These are phyloP conservation scores for Nemoura dubitans DNA, from an alignment of 2,888 invertebrate genomes.

Conservation along the genomic window DNA sequence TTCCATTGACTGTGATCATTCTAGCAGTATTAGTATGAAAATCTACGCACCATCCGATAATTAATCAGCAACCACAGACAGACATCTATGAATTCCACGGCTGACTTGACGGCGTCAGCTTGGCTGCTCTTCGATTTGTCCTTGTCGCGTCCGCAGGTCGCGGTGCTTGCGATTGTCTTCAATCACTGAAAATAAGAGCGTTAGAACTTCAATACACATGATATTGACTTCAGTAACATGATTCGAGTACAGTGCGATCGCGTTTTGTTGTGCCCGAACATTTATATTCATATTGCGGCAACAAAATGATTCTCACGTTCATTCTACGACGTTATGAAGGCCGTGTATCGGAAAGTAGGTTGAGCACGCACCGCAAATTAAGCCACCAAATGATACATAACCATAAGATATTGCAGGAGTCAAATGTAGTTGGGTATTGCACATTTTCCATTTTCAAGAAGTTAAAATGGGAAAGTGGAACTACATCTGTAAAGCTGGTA, in stretches of 20 bases:
- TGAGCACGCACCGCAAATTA: not conserved
- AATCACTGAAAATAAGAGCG: not conserved
- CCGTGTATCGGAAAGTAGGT: constrained; percentile 2
- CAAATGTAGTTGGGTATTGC: not conserved
- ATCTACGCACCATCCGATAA: not conserved
- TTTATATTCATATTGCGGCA: not conserved
- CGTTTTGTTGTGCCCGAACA: not conserved
- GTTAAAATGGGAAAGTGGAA: constrained; percentile 21
- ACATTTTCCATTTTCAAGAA: not conserved
- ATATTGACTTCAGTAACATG: not conserved
- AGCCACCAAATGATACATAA: not conserved
- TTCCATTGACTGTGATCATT: not conserved
- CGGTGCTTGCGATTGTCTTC: constrained; percentile 1
- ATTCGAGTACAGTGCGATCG: not conserved
- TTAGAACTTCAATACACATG: not conserved
- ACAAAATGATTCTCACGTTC: not conserved
- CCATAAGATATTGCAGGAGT: not conserved
- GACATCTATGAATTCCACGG: not conserved
- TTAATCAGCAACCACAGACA: not conserved
- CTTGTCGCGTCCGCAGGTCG: not conserved
- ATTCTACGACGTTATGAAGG: not conserved
- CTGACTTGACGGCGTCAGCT: not conserved
- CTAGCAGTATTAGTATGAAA: not conserved
- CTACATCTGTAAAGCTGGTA: constrained; percentile 24
- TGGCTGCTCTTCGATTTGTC: not conserved